Evolutionary conservation across 2,888 invertebrate genomes (phyloP).

Genomic region (Sinodicranocentrus sp.): DNA sequence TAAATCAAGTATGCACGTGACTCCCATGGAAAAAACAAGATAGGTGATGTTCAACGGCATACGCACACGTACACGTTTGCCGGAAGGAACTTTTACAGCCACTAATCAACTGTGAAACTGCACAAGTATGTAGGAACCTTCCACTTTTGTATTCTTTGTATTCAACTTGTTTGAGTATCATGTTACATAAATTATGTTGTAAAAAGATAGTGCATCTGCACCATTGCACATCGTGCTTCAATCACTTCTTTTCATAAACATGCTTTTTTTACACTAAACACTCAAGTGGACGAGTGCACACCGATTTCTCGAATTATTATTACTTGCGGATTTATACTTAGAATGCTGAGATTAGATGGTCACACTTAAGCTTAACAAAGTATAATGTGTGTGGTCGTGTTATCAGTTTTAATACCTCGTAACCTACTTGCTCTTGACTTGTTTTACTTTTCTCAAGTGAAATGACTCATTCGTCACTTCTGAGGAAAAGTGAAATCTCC

Average conservation of each 20-base stretch:
- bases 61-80: slow-evolving; percentile 48
- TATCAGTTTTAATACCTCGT: not conserved
- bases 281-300: too few relatives aligned
- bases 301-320: too few relatives aligned
- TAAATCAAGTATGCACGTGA: slow-evolving; percentile 66
- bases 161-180: not conserved
- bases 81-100: slow-evolving; percentile 69
- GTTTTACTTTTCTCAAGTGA: not conserved
- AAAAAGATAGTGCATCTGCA: not conserved
- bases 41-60: slow-evolving; percentile 1
- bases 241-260: too few relatives aligned
- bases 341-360: too few relatives aligned
- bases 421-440: not conserved
- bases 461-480: too few relatives aligned
- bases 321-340: too few relatives aligned
- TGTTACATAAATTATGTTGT: not conserved
- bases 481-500: too few relatives aligned
- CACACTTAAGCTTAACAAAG: too few relatives aligned
- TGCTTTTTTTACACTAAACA: too few relatives aligned
- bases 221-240: too few relatives aligned
- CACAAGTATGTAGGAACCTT: not conserved
- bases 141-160: too few relatives aligned
- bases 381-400: not conserved
- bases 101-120: slow-evolving; percentile 71
- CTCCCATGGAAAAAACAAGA: slow-evolving; percentile 28